Evolutionary conservation across 1,140 invertebrate species (phyloP), one percentile per base, ranked within the genome.

Genomic region (Aphelinus atriplicis): DNA sequence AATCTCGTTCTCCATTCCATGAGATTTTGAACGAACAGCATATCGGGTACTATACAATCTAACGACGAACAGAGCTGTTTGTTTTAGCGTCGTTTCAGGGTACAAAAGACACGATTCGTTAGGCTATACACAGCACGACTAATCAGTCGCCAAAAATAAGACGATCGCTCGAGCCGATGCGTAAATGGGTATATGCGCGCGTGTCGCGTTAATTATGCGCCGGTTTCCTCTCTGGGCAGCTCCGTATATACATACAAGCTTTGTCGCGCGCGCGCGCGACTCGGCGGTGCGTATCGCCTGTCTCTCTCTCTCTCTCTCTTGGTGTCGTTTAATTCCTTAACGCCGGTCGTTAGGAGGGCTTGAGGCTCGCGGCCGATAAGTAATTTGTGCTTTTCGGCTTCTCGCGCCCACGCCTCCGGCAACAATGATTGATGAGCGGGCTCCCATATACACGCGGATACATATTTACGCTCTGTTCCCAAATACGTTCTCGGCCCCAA

Each of bases 341-440:
- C 70, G 42, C 56, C 26, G 26, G 26, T 26, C 26, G 26, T 26
- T 26, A 26, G 26, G 26, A 26, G 26, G 26, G 26, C 26, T 26
- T 0, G 26, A 26, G 26, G 26, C 26, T 26, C 26, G 76, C 79
- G 77, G 75, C 71, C 81, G 81, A 83, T 81, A 80, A 80, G 78
- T 83, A 81, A 84, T 83, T 81, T 80, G 79, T 78, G 76, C 78
- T 65, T 77, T 73, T 73, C 26, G 71, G 68, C 74, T 65, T 69
- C 69, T 77, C 64, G 71, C 78, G 75, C 58, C 55, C 76, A 67
- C 48, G 58, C 51, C 47, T 72, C 80, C 77, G 66, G 80, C 61
- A 56, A 60, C 76, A 80, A 85, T 86, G 86, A 88, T 88, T 86
- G 85, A 88, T 87, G 85, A 85, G 68, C 57, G 50, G 42, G 10